Evolutionary conservation across 2,888 invertebrate genomes (phyloP).

Genomic region (Thalpophila matura): DNA sequence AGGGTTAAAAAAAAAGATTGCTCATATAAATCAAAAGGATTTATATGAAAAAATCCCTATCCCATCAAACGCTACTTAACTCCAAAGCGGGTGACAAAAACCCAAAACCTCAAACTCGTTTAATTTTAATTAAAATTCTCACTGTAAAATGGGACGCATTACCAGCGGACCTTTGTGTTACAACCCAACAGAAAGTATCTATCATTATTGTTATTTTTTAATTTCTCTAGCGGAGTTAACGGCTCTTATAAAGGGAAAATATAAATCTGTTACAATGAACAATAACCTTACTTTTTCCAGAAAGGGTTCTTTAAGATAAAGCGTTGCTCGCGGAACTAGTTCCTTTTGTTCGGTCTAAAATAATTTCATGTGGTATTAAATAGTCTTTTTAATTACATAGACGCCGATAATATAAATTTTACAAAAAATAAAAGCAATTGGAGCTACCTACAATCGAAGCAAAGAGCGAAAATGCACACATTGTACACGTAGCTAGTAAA

Average conservation of each 20-base stretch:
- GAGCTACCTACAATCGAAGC: neutral
- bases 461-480: neutral
- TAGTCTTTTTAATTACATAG: neutral
- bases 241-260: constrained; percentile 62
- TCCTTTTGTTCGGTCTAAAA: constrained; percentile 47
- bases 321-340: constrained; percentile 44
- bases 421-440: neutral
- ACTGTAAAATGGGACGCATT: constrained; percentile 67
- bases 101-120: constrained; percentile 63
- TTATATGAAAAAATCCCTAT: constrained; percentile 41
- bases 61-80: constrained; percentile 53
- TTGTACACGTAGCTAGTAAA: too few relatives aligned
- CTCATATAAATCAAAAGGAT: constrained; percentile 31
- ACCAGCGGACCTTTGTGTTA: constrained; percentile 69
- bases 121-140: constrained; percentile 70
- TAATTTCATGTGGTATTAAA: constrained; percentile 35
- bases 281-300: constrained; percentile 62
- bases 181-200: constrained; percentile 58
- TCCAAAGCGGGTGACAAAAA: constrained; percentile 63
- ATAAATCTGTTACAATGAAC: constrained; percentile 62
- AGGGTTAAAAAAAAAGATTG: constrained; percentile 18
- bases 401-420: neutral
- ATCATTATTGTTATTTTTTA: constrained; percentile 71
- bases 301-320: constrained; percentile 64
- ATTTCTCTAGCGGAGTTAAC: constrained; percentile 65